Evolutionary conservation across 35 echinoderm and acorn worm genomes (phyloP), one percentile per base, ranked within the genome.

Genomic region (Acanthaster planci): DNA sequence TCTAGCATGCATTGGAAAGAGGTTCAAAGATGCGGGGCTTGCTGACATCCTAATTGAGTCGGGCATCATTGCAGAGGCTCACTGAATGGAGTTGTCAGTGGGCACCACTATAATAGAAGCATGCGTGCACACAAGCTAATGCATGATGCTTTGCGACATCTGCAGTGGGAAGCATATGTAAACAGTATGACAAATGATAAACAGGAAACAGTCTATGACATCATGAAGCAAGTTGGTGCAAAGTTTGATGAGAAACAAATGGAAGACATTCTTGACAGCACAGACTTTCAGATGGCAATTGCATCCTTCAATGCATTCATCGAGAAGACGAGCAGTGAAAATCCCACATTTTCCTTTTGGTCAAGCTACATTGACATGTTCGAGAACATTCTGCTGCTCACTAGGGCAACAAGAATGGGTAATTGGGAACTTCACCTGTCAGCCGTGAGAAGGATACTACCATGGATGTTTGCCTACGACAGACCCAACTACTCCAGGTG

Each of bases 401-500:
- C 81, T 0, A 21, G 89, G n/a, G 78, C 83, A 18, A 76, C 77
- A 1, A 51, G 82, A 51, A 55, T 52, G 18, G 76, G 52, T 58
- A 37, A 86, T 22, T 91, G 89, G 89, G 32, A 52, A 30, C 60
- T 91, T 2, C 89, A 91, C 55, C n/a, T 86, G 10, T 39, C 89
- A 37, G 22, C 19, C 19, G 35, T 81, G 5, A 2, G 83, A 6
- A 8, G 0, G 31, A 85, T 91, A 14, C 21, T 86, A 6, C 89
- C 83, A 52, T 91, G 84, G 83, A 54, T 86, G 26, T 91, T 86
- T 91, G 76, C 85, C 1, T 87, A 79, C 56, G 85, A 87, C 76
- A 32, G 76, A 0, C 27, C 31, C 18, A 87, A 87, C 42, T 87
- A 87, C 39, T 40, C 85, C 5, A 22, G 85, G 2, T 87, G 56